phyloP scores from a whole-genome alignment of 2,888 invertebrate species.

The Heteromurus nitidus region DNA sequence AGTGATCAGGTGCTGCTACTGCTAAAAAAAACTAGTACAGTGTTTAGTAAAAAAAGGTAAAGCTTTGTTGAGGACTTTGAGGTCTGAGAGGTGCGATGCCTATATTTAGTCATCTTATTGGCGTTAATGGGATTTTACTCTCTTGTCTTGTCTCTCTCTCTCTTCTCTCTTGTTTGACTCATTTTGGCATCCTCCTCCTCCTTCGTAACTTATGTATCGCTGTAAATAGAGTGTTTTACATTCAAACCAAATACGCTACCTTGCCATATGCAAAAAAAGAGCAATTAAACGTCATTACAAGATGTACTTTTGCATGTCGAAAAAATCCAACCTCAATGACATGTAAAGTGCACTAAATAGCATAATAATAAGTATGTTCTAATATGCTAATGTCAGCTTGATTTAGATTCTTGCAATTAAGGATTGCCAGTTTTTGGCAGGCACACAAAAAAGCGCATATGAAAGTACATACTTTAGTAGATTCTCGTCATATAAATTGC shows the following conservation, averaged over 20 bases:
- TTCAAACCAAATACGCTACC: not conserved
- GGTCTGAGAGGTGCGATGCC: slow-evolving; percentile 23
- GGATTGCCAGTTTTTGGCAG: no score
- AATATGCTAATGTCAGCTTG: no score
- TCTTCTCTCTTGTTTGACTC: slow-evolving; percentile 3
- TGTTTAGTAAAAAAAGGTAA: no score
- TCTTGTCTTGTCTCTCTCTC: slow-evolving; percentile 5
- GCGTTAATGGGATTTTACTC: slow-evolving; percentile 30
- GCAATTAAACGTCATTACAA: not conserved
- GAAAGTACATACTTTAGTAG: no score
- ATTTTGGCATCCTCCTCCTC: slow-evolving; percentile 8
- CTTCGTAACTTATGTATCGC: not conserved
- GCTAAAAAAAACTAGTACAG: not conserved
- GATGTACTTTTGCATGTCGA: no score
- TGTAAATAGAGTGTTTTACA: not conserved
- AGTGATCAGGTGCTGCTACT: not conserved
- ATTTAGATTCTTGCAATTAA: no score
- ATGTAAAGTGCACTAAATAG: no score
- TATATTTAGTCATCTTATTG: slow-evolving; percentile 40
- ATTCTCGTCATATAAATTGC: no score
- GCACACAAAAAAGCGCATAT: no score
- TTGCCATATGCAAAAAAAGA: not conserved
- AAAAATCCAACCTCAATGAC: no score
- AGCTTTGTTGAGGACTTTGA: no score
- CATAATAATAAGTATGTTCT: no score